A percentile compares a stretch with the other conserved stretches of the same genome.
Evolutionary conservation across 1,140 invertebrate species (phyloP).

Genomic region (Drosophila equinoxialis): DNA sequence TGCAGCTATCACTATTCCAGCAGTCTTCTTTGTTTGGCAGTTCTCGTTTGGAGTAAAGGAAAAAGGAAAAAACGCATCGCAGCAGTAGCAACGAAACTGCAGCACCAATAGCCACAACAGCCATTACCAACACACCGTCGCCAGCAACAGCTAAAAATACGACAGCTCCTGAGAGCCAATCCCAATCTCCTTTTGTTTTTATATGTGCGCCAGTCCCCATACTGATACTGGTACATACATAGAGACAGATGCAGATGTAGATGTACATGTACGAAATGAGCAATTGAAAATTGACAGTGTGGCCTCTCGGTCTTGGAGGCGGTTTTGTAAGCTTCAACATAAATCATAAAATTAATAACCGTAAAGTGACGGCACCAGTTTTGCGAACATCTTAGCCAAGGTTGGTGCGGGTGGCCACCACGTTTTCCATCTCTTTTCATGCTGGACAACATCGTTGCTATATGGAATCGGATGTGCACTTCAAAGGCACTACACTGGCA

Average conservation of each 20-base stretch:
- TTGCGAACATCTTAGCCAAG: constrained; percentile 61
- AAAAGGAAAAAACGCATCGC: constrained; percentile 71
- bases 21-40: constrained; percentile 58
- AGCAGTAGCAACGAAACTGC: constrained; percentile 44
- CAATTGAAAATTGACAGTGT: constrained; percentile 19
- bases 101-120: constrained; percentile 51
- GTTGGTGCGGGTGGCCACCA: constrained; percentile 66
- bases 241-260: neutral
- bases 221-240: constrained; percentile 2
- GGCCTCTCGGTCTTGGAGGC: constrained; percentile 25
- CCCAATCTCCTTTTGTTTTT: constrained; percentile 43
- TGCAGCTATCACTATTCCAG: constrained; percentile 39
- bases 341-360: constrained; percentile 83
- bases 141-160: constrained; percentile 34
- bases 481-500: constrained; percentile 54
- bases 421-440: constrained; percentile 13
- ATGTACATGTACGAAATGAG: constrained; percentile 22
- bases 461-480: constrained; percentile 38
- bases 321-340: constrained; percentile 77
- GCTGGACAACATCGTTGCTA: constrained; percentile 13
- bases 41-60: constrained; percentile 62
- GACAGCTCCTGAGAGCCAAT: constrained; percentile 28
- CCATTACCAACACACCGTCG: constrained; percentile 22
- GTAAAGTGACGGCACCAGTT: constrained; percentile 80
- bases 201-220: neutral